Evolutionary conservation across 2,113 vertebrate genomes (phyloP).

Genomic region (Mesoclemmys tuberculata): DNA sequence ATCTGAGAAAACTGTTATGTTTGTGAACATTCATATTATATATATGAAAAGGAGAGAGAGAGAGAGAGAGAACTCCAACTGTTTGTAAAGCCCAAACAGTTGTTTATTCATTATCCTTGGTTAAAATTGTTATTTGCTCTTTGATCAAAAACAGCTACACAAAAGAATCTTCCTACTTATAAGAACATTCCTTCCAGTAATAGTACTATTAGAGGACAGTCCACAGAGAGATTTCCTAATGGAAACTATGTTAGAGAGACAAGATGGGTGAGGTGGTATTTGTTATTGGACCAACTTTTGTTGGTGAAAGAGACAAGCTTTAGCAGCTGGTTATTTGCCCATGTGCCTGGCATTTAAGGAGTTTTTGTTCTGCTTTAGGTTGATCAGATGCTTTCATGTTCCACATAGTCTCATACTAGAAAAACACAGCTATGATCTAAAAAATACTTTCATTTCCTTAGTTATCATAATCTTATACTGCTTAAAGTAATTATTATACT

Average conservation of each 20-base stretch:
- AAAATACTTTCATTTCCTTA: slow-evolving; percentile 6
- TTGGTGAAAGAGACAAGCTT: slow-evolving; percentile 59
- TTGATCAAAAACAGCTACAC: slow-evolving; percentile 48
- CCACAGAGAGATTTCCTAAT: slow-evolving; percentile 65
- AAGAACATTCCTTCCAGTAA: slow-evolving; percentile 63
- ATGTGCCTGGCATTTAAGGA: slow-evolving; percentile 9
- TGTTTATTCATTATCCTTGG: slow-evolving; percentile 51
- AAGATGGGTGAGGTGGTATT: too few relatives aligned
- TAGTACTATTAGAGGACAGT: slow-evolving; percentile 22
- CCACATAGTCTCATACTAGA: slow-evolving; percentile 1
- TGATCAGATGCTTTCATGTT: slow-evolving; percentile 46
- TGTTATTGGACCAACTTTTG: background rate
- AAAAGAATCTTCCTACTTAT: slow-evolving; percentile 37
- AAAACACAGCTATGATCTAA: slow-evolving; percentile 3
- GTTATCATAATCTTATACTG: background rate
- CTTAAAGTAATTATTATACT: background rate
- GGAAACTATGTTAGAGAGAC: slow-evolving; percentile 6
- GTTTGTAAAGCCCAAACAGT: slow-evolving; percentile 45
- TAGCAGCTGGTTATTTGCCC: slow-evolving; percentile 16
- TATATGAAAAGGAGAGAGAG: background rate
- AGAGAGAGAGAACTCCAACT: slow-evolving; percentile 6
- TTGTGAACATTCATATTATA: background rate
- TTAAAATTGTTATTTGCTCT: slow-evolving; percentile 37
- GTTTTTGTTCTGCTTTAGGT: slow-evolving; percentile 48
- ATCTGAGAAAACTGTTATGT: background rate